Base-by-base conservation (phyloP, 1,140 invertebrate species). In the Cydia fagiglandana region DNA sequence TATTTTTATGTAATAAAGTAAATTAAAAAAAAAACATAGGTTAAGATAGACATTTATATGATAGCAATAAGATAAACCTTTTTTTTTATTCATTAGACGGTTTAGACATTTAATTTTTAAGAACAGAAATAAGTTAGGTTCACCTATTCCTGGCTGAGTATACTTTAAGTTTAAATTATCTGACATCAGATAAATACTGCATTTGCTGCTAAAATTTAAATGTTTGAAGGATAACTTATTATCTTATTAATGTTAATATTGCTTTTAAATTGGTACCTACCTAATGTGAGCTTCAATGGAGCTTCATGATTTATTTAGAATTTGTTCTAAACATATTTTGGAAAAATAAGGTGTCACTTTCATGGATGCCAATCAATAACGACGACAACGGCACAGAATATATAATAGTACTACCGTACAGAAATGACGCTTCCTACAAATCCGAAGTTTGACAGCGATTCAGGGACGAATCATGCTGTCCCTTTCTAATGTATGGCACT, bases 1-100 rank as follows among this genome's bases (percentile, higher is more conserved):
- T 70, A 70, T 70, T 70, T 70, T 70, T 70, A 70, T 70, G 66
- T 38, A 70, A 41, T 38, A 38, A 38, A 38, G n/a, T 70, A 20
- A 70, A 70, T 70, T 24, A 24, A 38, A 41, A 38, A n/a, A 70
- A 70, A 34, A 34, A 41, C 24, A 38, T 38, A 41, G 34, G 15
- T 38, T 17, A 45, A 70, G 66, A 70, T 70, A 70, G 66, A 70
- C 66, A 70, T 70, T 70, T 70, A 70, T 45, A 17, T 38, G 34
- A 38, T 70, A 70, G 30, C 66, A 17, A 38, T 70, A 70, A 45
- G 56, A 61, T 61, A 12, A 61, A 24, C 17, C 20, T 12, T 61
- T 61, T 61, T 30, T 53, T 24, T 61, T 61, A 24, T 61, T 24
- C 53, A 17, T 56, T 24, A 61, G 17, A 24, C 15, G 9, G n/a